Evolutionary conservation across 2,113 vertebrate genomes (phyloP).

Genomic region (Ahaetulla prasina): DNA sequence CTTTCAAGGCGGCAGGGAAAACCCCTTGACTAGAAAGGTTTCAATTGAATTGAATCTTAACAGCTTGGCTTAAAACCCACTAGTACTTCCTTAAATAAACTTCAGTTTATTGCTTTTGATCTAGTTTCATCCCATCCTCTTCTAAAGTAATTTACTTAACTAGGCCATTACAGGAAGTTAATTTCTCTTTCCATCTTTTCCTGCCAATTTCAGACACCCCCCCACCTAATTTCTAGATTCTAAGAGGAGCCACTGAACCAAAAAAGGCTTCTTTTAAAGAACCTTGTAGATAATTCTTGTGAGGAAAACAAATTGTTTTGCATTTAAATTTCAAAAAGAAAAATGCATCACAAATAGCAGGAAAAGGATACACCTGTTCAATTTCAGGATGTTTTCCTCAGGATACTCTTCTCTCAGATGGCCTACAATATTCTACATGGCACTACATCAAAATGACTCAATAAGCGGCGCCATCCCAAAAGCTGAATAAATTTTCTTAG

Average conservation of each 20-base stretch:
- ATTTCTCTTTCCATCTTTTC: not conserved
- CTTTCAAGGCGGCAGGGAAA: no score
- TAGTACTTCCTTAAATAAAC: not conserved
- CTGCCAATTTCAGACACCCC: not conserved
- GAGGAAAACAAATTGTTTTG: not conserved
- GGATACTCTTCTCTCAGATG: not conserved
- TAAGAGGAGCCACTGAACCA: not conserved
- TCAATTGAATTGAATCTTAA: no score
- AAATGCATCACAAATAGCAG: not conserved
- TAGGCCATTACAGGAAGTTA: not conserved
- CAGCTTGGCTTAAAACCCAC: not conserved
- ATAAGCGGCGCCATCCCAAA: not conserved
- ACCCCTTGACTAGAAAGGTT: no score
- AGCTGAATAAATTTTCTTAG: not conserved
- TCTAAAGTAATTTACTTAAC: not conserved
- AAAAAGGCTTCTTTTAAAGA: no score
- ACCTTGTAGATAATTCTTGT: not conserved
- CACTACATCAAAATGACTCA: not conserved
- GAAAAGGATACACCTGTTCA: not conserved
- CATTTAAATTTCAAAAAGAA: not conserved
- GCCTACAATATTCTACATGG: not conserved
- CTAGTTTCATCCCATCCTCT: not conserved
- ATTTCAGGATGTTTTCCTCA: not conserved
- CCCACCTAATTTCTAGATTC: not conserved
- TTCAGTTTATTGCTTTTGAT: not conserved